These are phyloP conservation scores for Amblyopsis rosae DNA, from an alignment of 2,113 vertebrate species.

Conservation along the genomic window DNA sequence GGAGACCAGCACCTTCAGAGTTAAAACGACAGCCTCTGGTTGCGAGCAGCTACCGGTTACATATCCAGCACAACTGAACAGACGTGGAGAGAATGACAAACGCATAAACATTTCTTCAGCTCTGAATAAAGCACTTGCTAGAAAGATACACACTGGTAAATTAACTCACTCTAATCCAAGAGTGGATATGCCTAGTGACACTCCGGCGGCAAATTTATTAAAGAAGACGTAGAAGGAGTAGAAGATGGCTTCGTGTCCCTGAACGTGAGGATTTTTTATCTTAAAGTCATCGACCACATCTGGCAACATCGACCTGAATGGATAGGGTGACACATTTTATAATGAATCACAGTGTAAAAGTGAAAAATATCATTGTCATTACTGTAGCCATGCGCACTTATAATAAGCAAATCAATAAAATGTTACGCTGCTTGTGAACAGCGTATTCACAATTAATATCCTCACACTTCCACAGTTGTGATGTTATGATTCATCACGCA, in stretches of 20 bases:
- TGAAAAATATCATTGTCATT: background rate
- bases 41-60: constrained; percentile 82
- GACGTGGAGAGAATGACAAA: constrained; percentile 24
- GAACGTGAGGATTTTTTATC: constrained; percentile 81
- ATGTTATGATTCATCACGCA: too few relatives aligned
- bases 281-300: constrained; percentile 90
- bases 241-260: constrained; percentile 89
- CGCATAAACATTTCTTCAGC: too few relatives aligned
- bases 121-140: too few relatives aligned
- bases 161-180: constrained; percentile 89
- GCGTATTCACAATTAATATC: too few relatives aligned
- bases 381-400: background rate
- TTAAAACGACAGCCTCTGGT: constrained; percentile 78
- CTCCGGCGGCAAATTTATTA: constrained; percentile 90
- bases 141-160: too few relatives aligned
- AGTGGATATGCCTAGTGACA: constrained; percentile 91
- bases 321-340: constrained; percentile 72
- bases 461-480: too few relatives aligned
- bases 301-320: constrained; percentile 71
- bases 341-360: too few relatives aligned
- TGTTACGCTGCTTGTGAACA: too few relatives aligned
- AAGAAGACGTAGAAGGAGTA: constrained; percentile 98
- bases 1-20: constrained; percentile 88
- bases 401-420: too few relatives aligned
- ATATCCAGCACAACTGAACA: constrained; percentile 88